These are phyloP conservation scores for Pelochelys cantorii DNA, from an alignment of 2,797 vertebrate genomes.

Conservation along the genomic window DNA sequence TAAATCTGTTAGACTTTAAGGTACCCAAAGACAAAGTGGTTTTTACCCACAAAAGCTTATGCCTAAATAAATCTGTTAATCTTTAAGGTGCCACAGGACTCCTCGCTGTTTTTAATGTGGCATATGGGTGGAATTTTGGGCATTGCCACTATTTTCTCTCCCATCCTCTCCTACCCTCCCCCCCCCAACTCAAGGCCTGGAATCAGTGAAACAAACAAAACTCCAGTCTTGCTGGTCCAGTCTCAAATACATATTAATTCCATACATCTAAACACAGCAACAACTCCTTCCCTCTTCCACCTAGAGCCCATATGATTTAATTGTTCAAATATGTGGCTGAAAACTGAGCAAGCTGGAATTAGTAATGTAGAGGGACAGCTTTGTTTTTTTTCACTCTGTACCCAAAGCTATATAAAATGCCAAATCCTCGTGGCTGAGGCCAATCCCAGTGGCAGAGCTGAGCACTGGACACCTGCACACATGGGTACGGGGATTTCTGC, in stretches of 20 bases:
- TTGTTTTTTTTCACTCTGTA: fast-evolving
- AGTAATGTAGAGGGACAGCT: fast-evolving
- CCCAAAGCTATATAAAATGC: not conserved
- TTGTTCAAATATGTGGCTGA: not conserved
- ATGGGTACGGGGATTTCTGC: not conserved
- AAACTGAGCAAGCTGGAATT: not conserved
- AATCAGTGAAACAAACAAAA: not conserved
- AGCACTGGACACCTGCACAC: not conserved
- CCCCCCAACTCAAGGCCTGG: not conserved
- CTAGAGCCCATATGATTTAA: not conserved
- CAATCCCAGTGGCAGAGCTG: not conserved
- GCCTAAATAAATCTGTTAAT: too few relatives aligned
- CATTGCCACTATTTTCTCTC: not conserved
- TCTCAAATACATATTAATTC: not conserved
- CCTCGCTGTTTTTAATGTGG: not conserved
- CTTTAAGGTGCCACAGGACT: too few relatives aligned
- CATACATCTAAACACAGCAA: not conserved
- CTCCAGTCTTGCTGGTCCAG: not conserved
- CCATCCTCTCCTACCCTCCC: not conserved
- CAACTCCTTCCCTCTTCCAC: not conserved
- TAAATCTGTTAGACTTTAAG: too few relatives aligned
- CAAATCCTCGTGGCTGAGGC: not conserved
- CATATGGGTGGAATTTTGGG: not conserved
- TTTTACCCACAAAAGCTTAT: too few relatives aligned
- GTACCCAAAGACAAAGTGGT: too few relatives aligned